Evolutionary conservation across 2,797 vertebrate genomes (phyloP).

Genomic region (Acipenser ruthenus): DNA sequence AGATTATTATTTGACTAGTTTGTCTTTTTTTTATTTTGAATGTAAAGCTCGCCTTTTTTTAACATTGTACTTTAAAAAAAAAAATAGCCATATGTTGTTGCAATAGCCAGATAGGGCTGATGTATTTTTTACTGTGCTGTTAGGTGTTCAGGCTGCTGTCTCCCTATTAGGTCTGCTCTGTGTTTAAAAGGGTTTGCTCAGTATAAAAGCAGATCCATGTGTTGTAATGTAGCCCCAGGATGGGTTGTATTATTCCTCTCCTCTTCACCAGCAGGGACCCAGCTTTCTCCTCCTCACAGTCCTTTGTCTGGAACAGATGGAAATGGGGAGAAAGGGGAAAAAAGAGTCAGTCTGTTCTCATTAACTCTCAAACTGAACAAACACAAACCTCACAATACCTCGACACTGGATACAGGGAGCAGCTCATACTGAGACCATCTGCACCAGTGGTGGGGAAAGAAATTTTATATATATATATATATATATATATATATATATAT

Average conservation of each 20-base stretch:
- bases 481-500: background rate
- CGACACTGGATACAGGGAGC: conserved; percentile 50
- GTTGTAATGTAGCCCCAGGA: conserved; percentile 11
- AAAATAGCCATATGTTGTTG: conserved; percentile 59
- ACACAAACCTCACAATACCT: conserved; percentile 55
- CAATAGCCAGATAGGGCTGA: conserved; percentile 27
- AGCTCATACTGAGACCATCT: conserved; percentile 70
- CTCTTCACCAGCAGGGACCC: conserved; percentile 74
- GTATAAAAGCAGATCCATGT: conserved; percentile 17
- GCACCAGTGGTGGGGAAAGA: conserved; percentile 36
- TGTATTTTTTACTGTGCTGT: background rate
- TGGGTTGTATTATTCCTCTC: conserved; percentile 53
- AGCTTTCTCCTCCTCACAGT: conserved; percentile 60
- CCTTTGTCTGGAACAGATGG: conserved; percentile 77
- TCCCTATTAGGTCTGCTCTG: background rate
- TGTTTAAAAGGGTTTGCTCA: background rate
- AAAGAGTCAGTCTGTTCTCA: conserved; percentile 71
- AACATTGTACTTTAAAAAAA: conserved; percentile 33
- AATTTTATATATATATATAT: background rate
- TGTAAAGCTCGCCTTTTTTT: conserved; percentile 30
- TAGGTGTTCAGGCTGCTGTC: background rate
- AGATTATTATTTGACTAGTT: conserved; percentile 49
- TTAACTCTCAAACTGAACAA: conserved; percentile 68
- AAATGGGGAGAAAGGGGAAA: conserved; percentile 57
- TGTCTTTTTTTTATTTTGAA: conserved; percentile 38